A percentile compares a stretch with the other conserved stretches of the same genome.
Evolutionary conservation across 2,113 vertebrate species (phyloP).

Genomic region (Anarhynchus alexandrinus): DNA sequence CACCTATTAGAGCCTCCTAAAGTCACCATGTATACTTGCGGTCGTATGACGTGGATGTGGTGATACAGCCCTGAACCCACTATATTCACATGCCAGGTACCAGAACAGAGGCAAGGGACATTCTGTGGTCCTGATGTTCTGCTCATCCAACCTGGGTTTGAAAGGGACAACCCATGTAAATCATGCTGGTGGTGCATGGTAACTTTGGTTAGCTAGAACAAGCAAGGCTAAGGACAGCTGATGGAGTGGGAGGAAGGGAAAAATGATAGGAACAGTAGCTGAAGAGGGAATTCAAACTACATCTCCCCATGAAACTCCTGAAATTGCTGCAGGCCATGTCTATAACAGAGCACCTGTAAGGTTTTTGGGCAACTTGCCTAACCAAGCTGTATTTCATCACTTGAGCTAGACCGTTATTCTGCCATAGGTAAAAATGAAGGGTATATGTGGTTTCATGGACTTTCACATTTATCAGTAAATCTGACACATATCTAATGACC

Average conservation of each 20-base stretch:
- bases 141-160: neutral
- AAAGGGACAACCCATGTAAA: neutral
- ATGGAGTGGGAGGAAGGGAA: neutral
- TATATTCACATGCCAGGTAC: neutral
- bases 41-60: neutral
- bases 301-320: neutral
- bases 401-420: neutral
- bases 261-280: neutral
- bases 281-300: neutral
- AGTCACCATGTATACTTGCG: fast-evolving
- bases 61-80: neutral
- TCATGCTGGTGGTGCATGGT: neutral
- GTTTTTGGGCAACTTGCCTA: neutral
- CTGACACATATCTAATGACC: neutral
- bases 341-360: neutral
- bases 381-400: neutral
- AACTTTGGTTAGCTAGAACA: neutral
- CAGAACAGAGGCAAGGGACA: neutral
- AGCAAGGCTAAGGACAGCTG: neutral
- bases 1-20: neutral
- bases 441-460: neutral
- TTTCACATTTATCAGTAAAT: neutral
- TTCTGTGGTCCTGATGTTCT: neutral
- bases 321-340: neutral
- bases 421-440: neutral